A percentile compares a stretch with the other conserved stretches of the same genome.
These are phyloP conservation scores for Trinectes maculatus DNA, from an alignment of 2,113 vertebrate genomes.

Conservation along the genomic window DNA sequence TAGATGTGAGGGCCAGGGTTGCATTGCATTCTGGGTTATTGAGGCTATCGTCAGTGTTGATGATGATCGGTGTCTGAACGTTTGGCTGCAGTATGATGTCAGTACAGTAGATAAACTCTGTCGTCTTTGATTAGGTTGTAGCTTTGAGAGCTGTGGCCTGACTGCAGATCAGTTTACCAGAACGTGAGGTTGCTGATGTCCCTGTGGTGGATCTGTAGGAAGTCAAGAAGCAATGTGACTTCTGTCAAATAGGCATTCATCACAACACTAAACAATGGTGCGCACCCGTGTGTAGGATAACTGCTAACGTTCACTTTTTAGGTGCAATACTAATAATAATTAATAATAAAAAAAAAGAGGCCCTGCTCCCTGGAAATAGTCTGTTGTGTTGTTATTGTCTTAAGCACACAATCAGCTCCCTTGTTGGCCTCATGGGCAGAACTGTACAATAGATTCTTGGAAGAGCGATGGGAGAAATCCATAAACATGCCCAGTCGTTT, in stretches of 20 bases:
- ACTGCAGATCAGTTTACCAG: no score
- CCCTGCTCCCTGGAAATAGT: background rate
- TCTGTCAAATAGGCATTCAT: slow-evolving; percentile 17
- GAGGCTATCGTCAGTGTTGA: background rate
- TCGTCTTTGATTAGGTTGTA: no score
- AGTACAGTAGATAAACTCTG: no score
- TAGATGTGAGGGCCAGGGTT: background rate
- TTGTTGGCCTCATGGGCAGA: slow-evolving; percentile 8
- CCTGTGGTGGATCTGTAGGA: no score
- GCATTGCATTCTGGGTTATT: background rate
- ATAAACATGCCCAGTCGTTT: slow-evolving; percentile 22
- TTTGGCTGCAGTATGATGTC: no score
- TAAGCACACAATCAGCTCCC: slow-evolving; percentile 29
- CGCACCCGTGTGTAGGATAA: background rate
- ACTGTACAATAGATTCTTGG: slow-evolving; percentile 35
- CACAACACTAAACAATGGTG: slow-evolving; percentile 12
- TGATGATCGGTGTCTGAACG: background rate
- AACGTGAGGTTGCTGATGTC: no score
- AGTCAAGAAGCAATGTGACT: no score
- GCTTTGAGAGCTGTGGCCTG: no score
- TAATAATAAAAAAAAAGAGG: background rate
- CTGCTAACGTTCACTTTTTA: no score
- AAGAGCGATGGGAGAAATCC: slow-evolving; percentile 21
- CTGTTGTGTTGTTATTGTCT: slow-evolving; percentile 20
- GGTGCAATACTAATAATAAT: no score